A percentile compares a stretch with the other conserved stretches of the same genome.
phyloP scores from a whole-genome alignment of 2,888 invertebrate species.

The Phyto melanocephala region DNA sequence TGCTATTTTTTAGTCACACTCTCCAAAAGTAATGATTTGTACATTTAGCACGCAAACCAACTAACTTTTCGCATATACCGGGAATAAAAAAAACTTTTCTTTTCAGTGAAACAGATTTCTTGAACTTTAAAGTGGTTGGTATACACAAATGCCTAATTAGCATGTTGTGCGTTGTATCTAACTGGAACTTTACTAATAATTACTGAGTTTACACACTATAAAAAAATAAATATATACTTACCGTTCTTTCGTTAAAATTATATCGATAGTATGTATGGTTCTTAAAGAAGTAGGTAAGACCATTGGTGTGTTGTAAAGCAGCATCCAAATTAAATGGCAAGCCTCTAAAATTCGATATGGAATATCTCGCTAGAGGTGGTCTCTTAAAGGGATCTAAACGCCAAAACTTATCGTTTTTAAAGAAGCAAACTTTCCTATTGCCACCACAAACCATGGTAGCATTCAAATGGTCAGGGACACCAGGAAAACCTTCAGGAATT shows the following conservation, averaged over 20 bases:
- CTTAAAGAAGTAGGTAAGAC: conserved; percentile 98
- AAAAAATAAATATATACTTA: too few relatives aligned
- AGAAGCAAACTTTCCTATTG: conserved; percentile 98
- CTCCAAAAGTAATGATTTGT: too few relatives aligned
- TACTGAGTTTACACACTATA: too few relatives aligned
- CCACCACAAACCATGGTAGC: conserved; percentile 98
- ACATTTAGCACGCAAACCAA: too few relatives aligned
- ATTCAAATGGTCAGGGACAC: conserved; percentile 93
- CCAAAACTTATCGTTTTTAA: conserved; percentile 97
- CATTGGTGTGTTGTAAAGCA: conserved; percentile 96
- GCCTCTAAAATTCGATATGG: conserved; percentile 95
- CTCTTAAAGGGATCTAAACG: conserved; percentile 92
- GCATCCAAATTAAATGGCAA: conserved; percentile 92
- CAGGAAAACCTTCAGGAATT: conserved; percentile 95
- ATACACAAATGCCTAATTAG: too few relatives aligned
- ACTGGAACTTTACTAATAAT: too few relatives aligned
- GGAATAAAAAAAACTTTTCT: too few relatives aligned
- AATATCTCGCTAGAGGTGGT: conserved; percentile 93
- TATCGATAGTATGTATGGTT: conserved; percentile 94
- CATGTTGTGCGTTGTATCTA: too few relatives aligned
- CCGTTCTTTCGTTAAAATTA: conserved; percentile 95
- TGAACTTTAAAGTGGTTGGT: too few relatives aligned
- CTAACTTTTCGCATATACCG: too few relatives aligned
- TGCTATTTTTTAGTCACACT: too few relatives aligned
- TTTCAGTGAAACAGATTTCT: too few relatives aligned